Conservation (phyloP, 2,797 vertebrate genomes). For the Mormyrops boulengeri region DNA sequence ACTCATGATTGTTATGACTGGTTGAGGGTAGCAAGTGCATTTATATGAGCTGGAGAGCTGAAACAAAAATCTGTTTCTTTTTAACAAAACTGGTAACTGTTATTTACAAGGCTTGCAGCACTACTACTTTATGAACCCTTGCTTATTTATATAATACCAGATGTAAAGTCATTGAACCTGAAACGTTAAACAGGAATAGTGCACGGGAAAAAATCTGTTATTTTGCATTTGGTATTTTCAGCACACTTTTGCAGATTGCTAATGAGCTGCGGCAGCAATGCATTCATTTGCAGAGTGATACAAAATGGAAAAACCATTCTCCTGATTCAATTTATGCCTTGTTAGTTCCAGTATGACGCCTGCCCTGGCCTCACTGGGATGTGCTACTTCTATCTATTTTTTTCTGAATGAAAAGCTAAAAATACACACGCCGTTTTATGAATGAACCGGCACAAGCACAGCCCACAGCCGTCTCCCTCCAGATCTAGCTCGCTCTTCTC, state of each 20-base stretch:
- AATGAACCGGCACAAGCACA: slow-evolving; percentile 52
- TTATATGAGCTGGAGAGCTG: not conserved
- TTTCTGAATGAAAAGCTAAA: slow-evolving; percentile 59
- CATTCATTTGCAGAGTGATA: slow-evolving; percentile 38
- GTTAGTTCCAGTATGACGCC: slow-evolving; percentile 45
- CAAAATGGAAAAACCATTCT: slow-evolving; percentile 31
- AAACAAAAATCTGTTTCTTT: not conserved
- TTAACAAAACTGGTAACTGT: not conserved
- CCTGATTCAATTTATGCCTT: slow-evolving; percentile 36
- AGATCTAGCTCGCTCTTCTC: slow-evolving; percentile 3
- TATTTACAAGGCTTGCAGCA: not conserved
- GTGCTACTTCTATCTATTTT: slow-evolving; percentile 43
- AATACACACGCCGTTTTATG: slow-evolving; percentile 49
- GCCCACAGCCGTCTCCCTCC: slow-evolving; percentile 39
- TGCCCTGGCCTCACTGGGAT: slow-evolving; percentile 43
- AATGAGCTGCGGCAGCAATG: slow-evolving; percentile 36
- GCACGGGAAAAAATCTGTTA: not conserved
- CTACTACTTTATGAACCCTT: not conserved
- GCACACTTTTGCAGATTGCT: slow-evolving; percentile 33
- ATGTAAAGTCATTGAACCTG: not conserved
- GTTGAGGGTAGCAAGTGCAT: not conserved
- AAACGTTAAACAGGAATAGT: slow-evolving; percentile 6
- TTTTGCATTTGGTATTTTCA: slow-evolving; percentile 30
- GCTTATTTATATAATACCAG: not conserved
- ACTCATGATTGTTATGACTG: not conserved